Base-by-base conservation (phyloP, 2,888 invertebrate genomes). In the Azorinus chamasolen region DNA sequence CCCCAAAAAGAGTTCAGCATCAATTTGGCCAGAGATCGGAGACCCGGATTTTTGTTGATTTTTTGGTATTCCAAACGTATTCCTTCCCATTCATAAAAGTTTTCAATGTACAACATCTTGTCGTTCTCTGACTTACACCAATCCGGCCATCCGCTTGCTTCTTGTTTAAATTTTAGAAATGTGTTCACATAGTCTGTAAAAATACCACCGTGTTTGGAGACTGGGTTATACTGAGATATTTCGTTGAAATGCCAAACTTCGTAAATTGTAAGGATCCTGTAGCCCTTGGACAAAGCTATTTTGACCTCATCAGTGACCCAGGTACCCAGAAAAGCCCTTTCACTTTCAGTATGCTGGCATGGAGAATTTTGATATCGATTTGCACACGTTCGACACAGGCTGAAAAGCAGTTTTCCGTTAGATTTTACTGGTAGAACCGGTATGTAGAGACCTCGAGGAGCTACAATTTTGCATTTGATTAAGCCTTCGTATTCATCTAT, bases 301-400 rank as follows among this genome's bases (percentile, higher is more conserved):
- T 83, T 48, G 0, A 92, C 41, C 69, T 92, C 92, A 41, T 87
- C 87, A 0, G 85, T 80, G 2, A 91, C 87, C 89, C 87, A 92
- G 8, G 90, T 89, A 16, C 91, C 88, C 0, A 22, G 53, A 3
- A 91, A 66, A 10, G 59, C 61, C 53, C 87, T 69, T 20, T 90
- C 83, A 22, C 65, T 83, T 59, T 20, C 24, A 20, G 61, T 79
- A 71, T 93, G 91, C 8, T 22, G 39, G 62, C 92, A 93, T 10
- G 53, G 46, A 3, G 63, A 48, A 22, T 22, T 81, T 59, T 48
- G 57, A n/a, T 46, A 37, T 12, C 5, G 8, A 14, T 61, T 46
- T 27, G 14, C 45, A 32, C 61, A 69, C 0, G 73, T 82, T 14
- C 85, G 71, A 83, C 92, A 93, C 3, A 93, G 65, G 1, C 84